Evolutionary conservation across 2,113 vertebrate genomes (phyloP).

Genomic region (Mormoops blainvillei): DNA sequence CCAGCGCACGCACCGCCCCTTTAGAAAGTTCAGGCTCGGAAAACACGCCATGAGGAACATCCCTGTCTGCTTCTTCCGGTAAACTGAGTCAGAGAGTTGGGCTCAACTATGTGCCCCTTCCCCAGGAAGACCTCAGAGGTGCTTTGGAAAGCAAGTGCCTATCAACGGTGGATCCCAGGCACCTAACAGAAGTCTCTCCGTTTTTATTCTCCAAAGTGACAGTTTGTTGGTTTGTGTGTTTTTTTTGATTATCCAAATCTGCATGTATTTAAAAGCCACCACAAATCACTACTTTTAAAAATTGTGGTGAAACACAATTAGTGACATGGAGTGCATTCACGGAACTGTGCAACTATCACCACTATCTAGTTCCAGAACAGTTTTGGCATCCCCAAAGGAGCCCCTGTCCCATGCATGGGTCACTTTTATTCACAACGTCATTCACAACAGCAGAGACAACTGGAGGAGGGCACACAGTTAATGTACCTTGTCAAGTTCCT

Average conservation of each 20-base stretch:
- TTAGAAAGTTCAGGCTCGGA: neutral
- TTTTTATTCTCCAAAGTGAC: neutral
- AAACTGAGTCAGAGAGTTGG: neutral
- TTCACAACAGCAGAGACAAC: neutral
- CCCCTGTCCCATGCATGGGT: neutral
- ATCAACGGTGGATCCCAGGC: neutral
- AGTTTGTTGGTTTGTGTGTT: too few species aligned
- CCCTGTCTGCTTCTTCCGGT: neutral
- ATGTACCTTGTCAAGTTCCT: neutral
- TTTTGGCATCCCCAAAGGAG: neutral
- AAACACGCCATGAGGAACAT: neutral
- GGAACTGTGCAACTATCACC: neutral
- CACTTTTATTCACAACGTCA: neutral
- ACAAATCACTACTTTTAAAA: neutral
- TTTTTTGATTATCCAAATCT: neutral
- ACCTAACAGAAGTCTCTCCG: neutral
- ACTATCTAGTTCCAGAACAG: neutral
- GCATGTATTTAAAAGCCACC: neutral
- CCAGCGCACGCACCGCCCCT: neutral
- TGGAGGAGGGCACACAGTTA: neutral
- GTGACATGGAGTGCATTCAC: accelerated
- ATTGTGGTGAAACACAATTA: neutral
- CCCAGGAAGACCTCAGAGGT: neutral
- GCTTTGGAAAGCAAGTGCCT: neutral
- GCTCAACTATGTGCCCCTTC: neutral